phyloP scores from a whole-genome alignment of 2,113 vertebrate genomes.

The Proterorhinus semilunaris region DNA sequence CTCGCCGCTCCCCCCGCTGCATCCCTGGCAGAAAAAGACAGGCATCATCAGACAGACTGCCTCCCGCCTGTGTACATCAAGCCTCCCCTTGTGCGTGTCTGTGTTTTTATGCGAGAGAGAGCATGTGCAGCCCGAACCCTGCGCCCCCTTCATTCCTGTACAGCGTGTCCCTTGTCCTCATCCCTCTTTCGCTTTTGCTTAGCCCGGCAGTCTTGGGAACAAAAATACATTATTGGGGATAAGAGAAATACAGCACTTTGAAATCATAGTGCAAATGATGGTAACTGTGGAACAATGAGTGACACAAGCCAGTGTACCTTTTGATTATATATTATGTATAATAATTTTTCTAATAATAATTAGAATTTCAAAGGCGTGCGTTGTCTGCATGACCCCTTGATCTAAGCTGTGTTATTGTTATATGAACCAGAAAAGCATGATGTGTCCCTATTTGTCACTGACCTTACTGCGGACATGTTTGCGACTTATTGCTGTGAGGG shows the following conservation, averaged over 20 bases:
- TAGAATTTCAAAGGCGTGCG: no score
- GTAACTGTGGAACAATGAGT: no score
- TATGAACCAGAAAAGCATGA: slow-evolving; percentile 11
- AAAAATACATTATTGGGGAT: no score
- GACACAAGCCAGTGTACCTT: no score
- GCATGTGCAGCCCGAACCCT: slow-evolving; percentile 30
- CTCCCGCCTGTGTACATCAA: slow-evolving; percentile 34
- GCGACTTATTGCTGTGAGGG: slow-evolving; percentile 32
- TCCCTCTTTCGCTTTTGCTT: slow-evolving; percentile 19
- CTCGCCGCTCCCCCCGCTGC: slow-evolving; percentile 32
- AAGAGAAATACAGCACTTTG: no score
- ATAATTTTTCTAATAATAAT: no score
- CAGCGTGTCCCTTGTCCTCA: slow-evolving; percentile 32
- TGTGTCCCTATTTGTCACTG: slow-evolving; percentile 19
- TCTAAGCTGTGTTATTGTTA: slow-evolving; percentile 10
- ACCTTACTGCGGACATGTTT: slow-evolving; percentile 29
- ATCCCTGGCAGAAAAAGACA: slow-evolving; percentile 52
- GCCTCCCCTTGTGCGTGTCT: slow-evolving; percentile 23
- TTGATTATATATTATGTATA: no score
- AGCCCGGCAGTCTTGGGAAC: slow-evolving; percentile 13
- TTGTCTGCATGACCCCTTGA: not conserved
- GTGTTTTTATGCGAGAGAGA: slow-evolving; percentile 23
- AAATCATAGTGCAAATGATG: no score
- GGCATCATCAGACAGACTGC: slow-evolving; percentile 58
- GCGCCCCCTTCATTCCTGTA: slow-evolving; percentile 34